Evolutionary conservation across 1,140 invertebrate genomes (phyloP).

Genomic region (Cyphomyrmex costatus): DNA sequence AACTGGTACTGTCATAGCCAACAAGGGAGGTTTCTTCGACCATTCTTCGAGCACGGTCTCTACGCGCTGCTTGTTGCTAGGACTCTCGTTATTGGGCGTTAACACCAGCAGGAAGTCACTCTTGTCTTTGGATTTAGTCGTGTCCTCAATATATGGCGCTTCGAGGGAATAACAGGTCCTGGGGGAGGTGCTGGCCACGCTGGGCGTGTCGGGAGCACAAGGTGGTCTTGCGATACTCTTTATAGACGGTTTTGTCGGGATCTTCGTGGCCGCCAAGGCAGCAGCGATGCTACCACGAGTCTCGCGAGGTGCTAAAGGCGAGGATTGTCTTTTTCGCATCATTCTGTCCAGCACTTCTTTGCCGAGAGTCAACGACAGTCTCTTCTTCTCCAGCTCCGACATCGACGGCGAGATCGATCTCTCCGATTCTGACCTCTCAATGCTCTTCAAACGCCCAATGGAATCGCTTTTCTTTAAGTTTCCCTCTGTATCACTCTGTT

Average conservation of each 20-base stretch:
- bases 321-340: slow-evolving; percentile 84
- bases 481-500: slow-evolving; percentile 14
- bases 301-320: slow-evolving; percentile 88
- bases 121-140: slow-evolving; percentile 77
- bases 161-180: slow-evolving; percentile 88
- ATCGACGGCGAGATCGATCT: slow-evolving; percentile 68
- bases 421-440: slow-evolving; percentile 75
- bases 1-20: slow-evolving; percentile 69
- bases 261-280: slow-evolving; percentile 85
- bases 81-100: slow-evolving; percentile 82
- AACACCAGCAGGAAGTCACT: slow-evolving; percentile 87
- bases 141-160: slow-evolving; percentile 84
- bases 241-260: slow-evolving; percentile 29
- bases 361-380: slow-evolving; percentile 90
- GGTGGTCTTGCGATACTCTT: neutral
- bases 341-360: slow-evolving; percentile 91
- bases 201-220: slow-evolving; percentile 6
- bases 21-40: slow-evolving; percentile 81
- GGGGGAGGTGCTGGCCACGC: slow-evolving; percentile 82
- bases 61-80: slow-evolving; percentile 82
- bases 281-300: slow-evolving; percentile 89
- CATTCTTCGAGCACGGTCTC: slow-evolving; percentile 86
- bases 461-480: slow-evolving; percentile 77
- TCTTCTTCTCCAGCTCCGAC: slow-evolving; percentile 91
- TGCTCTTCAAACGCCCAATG: slow-evolving; percentile 76